Percentiles rank a stretch among this genome's conserved stretches.
phyloP scores from a whole-genome alignment of 2,888 invertebrate genomes.

The Phania funesta region DNA sequence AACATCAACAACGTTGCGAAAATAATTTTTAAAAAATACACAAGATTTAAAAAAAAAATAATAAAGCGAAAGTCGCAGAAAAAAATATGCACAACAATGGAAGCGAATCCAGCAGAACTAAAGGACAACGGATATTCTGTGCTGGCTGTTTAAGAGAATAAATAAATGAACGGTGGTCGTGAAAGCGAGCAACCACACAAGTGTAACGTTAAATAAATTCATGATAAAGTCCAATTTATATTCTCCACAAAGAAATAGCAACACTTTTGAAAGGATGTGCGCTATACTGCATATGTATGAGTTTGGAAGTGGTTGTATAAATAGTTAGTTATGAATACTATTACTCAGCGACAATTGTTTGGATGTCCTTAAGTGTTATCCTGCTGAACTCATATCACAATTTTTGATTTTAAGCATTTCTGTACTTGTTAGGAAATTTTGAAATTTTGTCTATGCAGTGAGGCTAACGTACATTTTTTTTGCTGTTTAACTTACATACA shows the following conservation, averaged over 20 bases:
- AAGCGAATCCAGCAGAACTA: not conserved
- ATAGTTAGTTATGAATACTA: not conserved
- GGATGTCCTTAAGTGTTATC: not conserved
- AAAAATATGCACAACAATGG: conserved; percentile 33
- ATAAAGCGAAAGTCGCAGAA: not conserved
- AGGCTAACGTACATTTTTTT: not conserved
- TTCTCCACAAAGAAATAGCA: conserved; percentile 13
- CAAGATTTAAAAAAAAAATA: not conserved
- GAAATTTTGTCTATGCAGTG: not conserved
- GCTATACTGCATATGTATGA: not conserved
- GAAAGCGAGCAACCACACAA: conserved; percentile 38
- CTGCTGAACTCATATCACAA: conserved; percentile 1
- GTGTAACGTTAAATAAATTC: conserved; percentile 51
- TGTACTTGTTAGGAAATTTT: conserved; percentile 7
- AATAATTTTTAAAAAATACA: not conserved
- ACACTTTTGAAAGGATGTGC: not conserved
- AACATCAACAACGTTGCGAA: conserved; percentile 29
- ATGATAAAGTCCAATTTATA: conserved; percentile 62
- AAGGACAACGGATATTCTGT: conserved; percentile 48
- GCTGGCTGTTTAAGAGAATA: conserved; percentile 36
- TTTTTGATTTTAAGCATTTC: conserved; percentile 1
- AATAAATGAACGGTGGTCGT: conserved; percentile 41
- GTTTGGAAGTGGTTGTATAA: not conserved
- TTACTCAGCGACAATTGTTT: conserved; percentile 7
- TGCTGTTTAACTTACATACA: not conserved